Percentiles rank a stretch among this genome's conserved stretches.
Evolutionary conservation across 2,113 vertebrate genomes (phyloP).

Genomic region (Mystacornis crossleyi): DNA sequence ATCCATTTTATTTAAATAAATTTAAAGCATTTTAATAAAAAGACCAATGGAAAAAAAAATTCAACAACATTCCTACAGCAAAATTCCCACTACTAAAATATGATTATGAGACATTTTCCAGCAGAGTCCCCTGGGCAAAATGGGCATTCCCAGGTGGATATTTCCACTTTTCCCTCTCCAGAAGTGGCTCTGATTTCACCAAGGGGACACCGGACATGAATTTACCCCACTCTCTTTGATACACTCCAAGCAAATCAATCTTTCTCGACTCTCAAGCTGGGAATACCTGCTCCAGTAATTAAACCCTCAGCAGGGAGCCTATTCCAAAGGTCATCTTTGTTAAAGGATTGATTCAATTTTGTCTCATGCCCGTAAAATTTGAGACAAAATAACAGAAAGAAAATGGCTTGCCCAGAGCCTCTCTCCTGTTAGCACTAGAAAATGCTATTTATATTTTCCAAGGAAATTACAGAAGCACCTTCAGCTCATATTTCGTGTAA

Average conservation of each 20-base stretch:
- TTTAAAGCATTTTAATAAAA: not conserved
- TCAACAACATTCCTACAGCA: not conserved
- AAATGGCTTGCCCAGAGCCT: not conserved
- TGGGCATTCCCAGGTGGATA: not conserved
- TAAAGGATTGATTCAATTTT: constrained; percentile 7
- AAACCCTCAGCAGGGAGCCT: not conserved
- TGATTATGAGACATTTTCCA: not conserved
- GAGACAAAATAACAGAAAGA: not conserved
- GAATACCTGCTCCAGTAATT: constrained; percentile 24
- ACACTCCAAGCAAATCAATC: not conserved
- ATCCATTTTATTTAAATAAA: not conserved
- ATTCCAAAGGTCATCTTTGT: constrained; percentile 28
- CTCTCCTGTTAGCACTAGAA: not conserved
- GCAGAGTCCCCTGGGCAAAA: not conserved
- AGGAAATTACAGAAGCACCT: not conserved
- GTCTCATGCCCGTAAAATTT: not conserved
- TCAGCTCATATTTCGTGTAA: not conserved
- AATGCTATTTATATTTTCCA: not conserved
- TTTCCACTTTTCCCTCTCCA: not conserved
- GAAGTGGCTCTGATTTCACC: not conserved
- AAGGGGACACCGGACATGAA: not conserved
- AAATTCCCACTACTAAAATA: not conserved
- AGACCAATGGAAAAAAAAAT: not conserved
- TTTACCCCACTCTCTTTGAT: not conserved
- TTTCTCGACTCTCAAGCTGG: not conserved